These are phyloP conservation scores for Xanthorhoe designata DNA, from an alignment of 2,888 invertebrate species.

Conservation along the genomic window DNA sequence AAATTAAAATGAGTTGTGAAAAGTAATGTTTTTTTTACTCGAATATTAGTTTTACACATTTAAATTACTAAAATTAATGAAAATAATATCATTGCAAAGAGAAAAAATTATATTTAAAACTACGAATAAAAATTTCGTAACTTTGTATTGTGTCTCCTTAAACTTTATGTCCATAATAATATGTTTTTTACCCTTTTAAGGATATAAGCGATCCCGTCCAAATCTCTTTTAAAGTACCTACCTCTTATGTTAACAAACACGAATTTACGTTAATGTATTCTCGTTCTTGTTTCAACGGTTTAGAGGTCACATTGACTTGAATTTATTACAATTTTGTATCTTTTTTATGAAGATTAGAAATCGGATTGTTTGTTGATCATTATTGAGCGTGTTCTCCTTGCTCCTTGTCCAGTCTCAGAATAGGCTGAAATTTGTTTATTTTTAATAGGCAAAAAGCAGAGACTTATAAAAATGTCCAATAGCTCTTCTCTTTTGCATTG, in stretches of 20 bases:
- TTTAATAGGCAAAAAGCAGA: background rate
- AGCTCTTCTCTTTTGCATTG: no score
- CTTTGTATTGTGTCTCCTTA: no score
- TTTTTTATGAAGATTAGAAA: conserved; percentile 13
- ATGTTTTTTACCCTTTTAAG: no score
- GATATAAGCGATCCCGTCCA: conserved; percentile 47
- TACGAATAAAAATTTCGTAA: no score
- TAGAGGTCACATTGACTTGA: conserved; percentile 17
- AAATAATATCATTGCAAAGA: no score
- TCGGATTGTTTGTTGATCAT: conserved; percentile 25
- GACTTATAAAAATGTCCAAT: background rate
- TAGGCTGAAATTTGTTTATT: background rate
- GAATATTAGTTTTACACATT: no score
- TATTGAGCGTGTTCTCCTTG: conserved; percentile 9
- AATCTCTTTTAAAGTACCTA: conserved; percentile 61
- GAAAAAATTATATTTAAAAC: no score
- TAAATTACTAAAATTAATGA: no score
- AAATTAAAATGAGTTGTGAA: no score
- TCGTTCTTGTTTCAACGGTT: conserved; percentile 8
- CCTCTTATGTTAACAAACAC: conserved; percentile 57
- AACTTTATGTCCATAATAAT: no score
- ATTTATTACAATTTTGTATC: conserved; percentile 10
- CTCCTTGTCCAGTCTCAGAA: background rate
- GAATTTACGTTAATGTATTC: conserved; percentile 42
- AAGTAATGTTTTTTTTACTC: no score